Evolutionary conservation across 2,888 invertebrate genomes (phyloP).

Genomic region (Cryptus viduatorius): DNA sequence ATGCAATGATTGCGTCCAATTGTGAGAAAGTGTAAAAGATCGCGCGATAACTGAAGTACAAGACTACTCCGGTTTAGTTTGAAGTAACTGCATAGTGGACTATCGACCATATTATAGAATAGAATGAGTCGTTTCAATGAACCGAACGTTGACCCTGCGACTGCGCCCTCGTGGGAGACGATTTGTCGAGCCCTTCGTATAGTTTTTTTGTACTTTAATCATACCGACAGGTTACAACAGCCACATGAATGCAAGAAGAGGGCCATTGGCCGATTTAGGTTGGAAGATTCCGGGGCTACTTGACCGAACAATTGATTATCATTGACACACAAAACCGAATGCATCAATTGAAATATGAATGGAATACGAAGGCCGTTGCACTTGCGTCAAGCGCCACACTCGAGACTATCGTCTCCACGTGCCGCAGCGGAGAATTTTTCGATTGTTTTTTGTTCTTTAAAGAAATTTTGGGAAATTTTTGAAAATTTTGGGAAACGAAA

Average conservation of each 20-base stretch:
- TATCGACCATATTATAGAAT: background rate
- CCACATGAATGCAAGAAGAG: too few species aligned
- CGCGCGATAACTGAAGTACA: background rate
- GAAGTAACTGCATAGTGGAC: background rate
- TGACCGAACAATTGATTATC: constrained; percentile 79
- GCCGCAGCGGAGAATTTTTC: constrained; percentile 3
- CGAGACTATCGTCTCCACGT: constrained; percentile 1
- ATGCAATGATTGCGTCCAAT: background rate
- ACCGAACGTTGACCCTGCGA: constrained; percentile 73
- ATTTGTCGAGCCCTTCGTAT: constrained; percentile 44
- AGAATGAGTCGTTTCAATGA: constrained; percentile 50
- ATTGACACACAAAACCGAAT: constrained; percentile 78
- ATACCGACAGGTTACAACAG: background rate
- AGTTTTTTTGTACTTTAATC: constrained; percentile 31
- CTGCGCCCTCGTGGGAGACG: constrained; percentile 67
- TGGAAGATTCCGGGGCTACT: constrained; percentile 70
- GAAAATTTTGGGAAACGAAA: background rate
- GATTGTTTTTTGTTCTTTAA: background rate
- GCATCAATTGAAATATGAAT: constrained; percentile 69
- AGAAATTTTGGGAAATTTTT: background rate
- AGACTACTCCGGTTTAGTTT: background rate
- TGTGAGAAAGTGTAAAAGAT: background rate
- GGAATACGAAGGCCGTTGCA: constrained; percentile 47
- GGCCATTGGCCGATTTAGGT: constrained; percentile 38
- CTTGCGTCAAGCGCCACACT: constrained; percentile 37